These are phyloP conservation scores for Nothocercus nigrocapillus DNA, from an alignment of 2,113 vertebrate genomes.

Conservation along the genomic window DNA sequence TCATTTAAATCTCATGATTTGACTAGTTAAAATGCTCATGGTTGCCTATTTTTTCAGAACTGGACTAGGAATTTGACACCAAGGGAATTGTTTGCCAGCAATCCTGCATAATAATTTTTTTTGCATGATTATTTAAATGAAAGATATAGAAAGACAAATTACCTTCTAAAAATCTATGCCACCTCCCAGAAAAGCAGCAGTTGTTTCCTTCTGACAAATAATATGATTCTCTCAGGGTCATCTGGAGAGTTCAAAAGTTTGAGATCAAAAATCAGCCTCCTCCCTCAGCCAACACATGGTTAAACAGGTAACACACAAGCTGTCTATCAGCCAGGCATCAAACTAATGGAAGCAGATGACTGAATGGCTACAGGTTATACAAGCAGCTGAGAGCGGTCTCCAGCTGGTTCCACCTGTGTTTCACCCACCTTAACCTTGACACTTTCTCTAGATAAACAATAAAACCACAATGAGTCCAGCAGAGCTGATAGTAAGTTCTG, in stretches of 20 bases:
- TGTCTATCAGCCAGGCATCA: neutral
- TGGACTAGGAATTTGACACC: neutral
- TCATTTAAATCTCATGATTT: neutral
- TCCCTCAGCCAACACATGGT: neutral
- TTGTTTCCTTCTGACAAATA: neutral
- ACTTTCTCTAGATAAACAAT: neutral
- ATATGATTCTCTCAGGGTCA: no score
- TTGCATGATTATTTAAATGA: neutral
- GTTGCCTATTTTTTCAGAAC: neutral
- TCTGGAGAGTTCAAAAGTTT: neutral
- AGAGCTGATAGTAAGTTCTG: neutral
- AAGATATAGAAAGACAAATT: neutral
- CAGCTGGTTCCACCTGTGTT: neutral
- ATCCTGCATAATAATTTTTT: neutral
- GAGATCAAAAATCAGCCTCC: neutral
- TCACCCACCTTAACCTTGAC: neutral
- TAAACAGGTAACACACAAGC: accelerated
- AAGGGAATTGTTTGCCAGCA: neutral
- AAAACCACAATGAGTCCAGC: neutral
- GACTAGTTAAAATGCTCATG: neutral
- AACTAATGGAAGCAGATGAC: neutral
- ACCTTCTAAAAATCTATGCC: neutral
- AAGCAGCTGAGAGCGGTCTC: neutral
- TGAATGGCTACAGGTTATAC: neutral
- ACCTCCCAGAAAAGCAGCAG: neutral